Conservation (phyloP, 1,140 invertebrate species). For the Drosophila truncata region DNA sequence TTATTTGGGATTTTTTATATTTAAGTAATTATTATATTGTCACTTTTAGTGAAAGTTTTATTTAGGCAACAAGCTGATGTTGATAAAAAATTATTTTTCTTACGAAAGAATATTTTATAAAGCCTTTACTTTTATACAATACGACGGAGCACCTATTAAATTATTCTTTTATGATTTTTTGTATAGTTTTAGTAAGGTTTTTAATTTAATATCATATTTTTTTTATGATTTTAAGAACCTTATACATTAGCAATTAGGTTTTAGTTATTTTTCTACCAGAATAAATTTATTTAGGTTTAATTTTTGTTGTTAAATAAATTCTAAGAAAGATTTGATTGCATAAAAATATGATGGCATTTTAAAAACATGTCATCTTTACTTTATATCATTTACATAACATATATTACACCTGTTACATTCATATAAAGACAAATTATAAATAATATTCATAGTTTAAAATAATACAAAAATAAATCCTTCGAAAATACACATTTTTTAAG, state of each 20-base stretch:
- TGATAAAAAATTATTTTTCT: background rate
- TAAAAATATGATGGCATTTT: too few relatives aligned
- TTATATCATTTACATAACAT: too few relatives aligned
- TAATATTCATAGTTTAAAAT: too few relatives aligned
- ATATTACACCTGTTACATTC: too few relatives aligned
- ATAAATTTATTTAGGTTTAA: too few relatives aligned
- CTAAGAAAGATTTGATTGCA: too few relatives aligned
- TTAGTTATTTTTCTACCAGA: too few relatives aligned
- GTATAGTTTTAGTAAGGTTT: background rate
- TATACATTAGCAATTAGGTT: background rate
- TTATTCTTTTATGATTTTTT: background rate
- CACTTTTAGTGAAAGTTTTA: background rate
- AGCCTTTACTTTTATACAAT: background rate
- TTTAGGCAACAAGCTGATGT: background rate
- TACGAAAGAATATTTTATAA: background rate
- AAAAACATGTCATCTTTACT: too few relatives aligned
- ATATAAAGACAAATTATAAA: too few relatives aligned
- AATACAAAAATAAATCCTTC: too few relatives aligned
- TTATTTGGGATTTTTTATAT: background rate
- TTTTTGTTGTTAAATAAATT: too few relatives aligned
- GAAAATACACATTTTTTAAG: too few relatives aligned
- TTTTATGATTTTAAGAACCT: background rate
- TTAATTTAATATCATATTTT: background rate
- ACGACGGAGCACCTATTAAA: background rate
- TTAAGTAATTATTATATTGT: background rate